phyloP scores from a whole-genome alignment of 2,888 invertebrate genomes.

The Mesoligia furuncula region DNA sequence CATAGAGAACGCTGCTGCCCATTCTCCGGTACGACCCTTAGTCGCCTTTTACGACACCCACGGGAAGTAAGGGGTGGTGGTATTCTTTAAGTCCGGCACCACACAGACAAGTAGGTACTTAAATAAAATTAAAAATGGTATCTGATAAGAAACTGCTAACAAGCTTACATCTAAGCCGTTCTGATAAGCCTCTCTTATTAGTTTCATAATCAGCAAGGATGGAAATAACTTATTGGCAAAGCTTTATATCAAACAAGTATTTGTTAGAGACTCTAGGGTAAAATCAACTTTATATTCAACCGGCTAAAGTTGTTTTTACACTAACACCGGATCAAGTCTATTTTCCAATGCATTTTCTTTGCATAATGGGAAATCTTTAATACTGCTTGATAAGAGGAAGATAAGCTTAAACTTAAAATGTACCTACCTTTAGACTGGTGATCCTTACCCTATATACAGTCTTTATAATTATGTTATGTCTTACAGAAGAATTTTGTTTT shows the following conservation, averaged over 20 bases:
- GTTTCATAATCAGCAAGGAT: conserved; percentile 32
- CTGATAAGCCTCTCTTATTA: conserved; percentile 22
- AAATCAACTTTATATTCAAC: not conserved
- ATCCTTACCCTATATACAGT: not conserved
- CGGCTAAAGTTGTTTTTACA: not conserved
- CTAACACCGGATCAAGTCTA: not conserved
- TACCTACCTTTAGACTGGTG: not conserved
- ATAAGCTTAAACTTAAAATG: no score
- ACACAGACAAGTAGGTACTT: no score
- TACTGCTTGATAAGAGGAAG: not conserved
- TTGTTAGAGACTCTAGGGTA: not conserved
- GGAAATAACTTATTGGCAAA: conserved; percentile 14
- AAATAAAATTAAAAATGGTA: not conserved
- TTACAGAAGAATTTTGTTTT: not conserved
- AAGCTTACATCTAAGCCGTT: conserved; percentile 4
- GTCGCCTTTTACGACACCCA: no score
- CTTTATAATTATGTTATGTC: not conserved
- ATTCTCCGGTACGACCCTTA: no score
- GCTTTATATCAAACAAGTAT: conserved; percentile 19
- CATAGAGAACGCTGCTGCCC: no score
- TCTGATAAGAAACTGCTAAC: not conserved
- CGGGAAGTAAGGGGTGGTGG: no score
- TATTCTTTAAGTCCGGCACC: no score
- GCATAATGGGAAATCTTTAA: not conserved
- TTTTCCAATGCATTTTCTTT: conserved; percentile 21